Conservation (phyloP, 2,888 invertebrate genomes). For the Polydrusus tereticollis region DNA sequence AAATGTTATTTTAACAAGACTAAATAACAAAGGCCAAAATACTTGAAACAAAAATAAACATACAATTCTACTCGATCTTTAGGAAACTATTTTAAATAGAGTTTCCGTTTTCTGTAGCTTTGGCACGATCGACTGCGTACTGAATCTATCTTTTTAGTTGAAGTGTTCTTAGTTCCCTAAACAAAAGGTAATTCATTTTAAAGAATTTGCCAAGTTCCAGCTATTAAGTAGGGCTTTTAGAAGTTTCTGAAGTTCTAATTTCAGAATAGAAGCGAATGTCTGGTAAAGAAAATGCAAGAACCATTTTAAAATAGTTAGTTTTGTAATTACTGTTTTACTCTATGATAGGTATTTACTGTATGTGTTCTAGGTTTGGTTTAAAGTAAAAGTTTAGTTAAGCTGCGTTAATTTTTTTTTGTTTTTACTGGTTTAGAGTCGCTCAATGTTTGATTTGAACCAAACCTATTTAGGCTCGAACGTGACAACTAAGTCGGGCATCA, state of each 20-base stretch:
- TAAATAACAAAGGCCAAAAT: neutral
- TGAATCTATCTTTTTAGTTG: neutral
- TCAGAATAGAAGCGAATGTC: neutral
- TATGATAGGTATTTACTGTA: too few species aligned
- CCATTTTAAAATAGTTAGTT: neutral
- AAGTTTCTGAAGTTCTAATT: neutral
- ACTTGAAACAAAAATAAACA: neutral
- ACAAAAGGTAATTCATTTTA: neutral
- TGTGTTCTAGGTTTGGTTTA: too few species aligned
- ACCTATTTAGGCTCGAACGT: too few species aligned
- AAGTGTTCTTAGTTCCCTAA: neutral
- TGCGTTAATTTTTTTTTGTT: too few species aligned
- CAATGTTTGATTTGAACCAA: too few species aligned
- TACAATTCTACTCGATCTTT: neutral
- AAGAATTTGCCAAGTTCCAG: neutral
- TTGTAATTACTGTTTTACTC: too few species aligned
- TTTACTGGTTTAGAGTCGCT: too few species aligned
- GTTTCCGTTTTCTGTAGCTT: neutral
- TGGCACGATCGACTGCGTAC: neutral
- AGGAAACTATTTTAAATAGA: neutral
- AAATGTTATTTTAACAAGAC: neutral
- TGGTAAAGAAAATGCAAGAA: neutral
- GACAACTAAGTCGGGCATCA: too few species aligned
- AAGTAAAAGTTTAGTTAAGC: too few species aligned
- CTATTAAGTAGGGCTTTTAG: conserved; percentile 2